Evolutionary conservation across 2,113 vertebrate genomes (phyloP), one percentile per base, ranked within the genome.

Genomic region (Spea bombifrons): DNA sequence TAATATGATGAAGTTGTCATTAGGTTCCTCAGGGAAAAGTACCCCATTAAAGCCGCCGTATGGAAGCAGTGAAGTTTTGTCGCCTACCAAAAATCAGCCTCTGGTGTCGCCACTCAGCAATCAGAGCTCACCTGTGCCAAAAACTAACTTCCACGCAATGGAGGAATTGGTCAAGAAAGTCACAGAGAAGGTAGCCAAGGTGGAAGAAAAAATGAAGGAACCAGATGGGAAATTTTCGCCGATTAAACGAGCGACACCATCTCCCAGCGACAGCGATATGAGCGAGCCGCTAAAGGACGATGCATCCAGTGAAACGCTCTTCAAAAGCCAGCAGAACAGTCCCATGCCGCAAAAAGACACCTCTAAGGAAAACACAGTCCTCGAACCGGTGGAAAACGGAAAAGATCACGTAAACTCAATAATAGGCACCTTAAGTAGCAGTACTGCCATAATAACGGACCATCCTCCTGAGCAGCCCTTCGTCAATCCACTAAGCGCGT

Each of bases 101-200:
- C 84, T 98, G 65, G 88, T 97, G 50, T 96, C 97, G 3, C 92
- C 96, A 0, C 92, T 95, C 5, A 94, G 91, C 84, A 94, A 93
- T 83, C 97, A 98, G 87, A 97, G 90, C n/a, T 98, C 97, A 0
- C 96, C 95, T 0, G 87, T 97, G 85, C 89, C 96, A 82, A 99
- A 97, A 94, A 95, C 95, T 16, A 99, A 98, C 82, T 98, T 99
- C 50, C 96, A 98, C 0, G 97, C 97, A 71, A 99, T 99, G 97
- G 97, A 99, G 80, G 97, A 99, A 64, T 87, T 99, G 69, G 97
- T 99, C 4, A 99, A 98, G 78, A 99, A 99, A 75, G 96, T 99
- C 86, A 97, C 95, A 0, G 97, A 99, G 89, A 99, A 99, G 86
- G 97, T 98, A n/a, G 93, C 94, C 81, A 99, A 96, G 84, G 96